A percentile compares a stretch with the other conserved stretches of the same genome.
These are phyloP conservation scores for Lasioglossum lativentre DNA, from an alignment of 2,888 invertebrate species.

Conservation along the genomic window DNA sequence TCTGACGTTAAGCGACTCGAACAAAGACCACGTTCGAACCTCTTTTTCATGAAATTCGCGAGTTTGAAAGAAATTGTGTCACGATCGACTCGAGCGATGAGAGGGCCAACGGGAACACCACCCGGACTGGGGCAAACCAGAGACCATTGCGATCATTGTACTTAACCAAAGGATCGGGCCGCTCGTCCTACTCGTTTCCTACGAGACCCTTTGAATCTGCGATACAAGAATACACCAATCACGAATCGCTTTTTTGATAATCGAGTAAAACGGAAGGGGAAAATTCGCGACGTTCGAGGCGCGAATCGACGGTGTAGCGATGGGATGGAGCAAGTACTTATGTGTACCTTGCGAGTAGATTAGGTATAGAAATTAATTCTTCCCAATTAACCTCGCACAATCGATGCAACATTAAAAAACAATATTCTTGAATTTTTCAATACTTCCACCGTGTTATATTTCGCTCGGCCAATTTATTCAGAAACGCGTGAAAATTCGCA, in stretches of 20 bases:
- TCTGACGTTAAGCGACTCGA: neutral
- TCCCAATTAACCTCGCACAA: too few species aligned
- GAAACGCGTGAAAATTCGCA: too few species aligned
- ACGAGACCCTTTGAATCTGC: constrained; percentile 37
- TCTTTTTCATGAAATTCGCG: neutral
- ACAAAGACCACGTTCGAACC: neutral
- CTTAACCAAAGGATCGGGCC: constrained; percentile 41
- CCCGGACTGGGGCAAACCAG: neutral
- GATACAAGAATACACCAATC: constrained; percentile 25
- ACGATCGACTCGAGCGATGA: neutral
- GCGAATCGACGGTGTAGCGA: too few species aligned
- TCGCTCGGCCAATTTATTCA: too few species aligned
- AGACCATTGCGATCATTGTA: constrained; percentile 19
- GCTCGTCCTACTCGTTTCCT: constrained; percentile 21
- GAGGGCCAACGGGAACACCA: constrained; percentile 1
- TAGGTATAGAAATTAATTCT: too few species aligned
- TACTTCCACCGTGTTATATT: too few species aligned
- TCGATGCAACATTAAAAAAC: too few species aligned
- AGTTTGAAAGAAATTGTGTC: neutral
- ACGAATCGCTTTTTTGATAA: neutral
- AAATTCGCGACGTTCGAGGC: too few species aligned
- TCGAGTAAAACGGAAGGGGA: neutral
- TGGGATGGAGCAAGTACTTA: too few species aligned
- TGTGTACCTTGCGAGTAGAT: too few species aligned
- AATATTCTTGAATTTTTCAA: too few species aligned